phyloP scores from a whole-genome alignment of 2,113 vertebrate genomes.

The Otolemur garnettii region DNA sequence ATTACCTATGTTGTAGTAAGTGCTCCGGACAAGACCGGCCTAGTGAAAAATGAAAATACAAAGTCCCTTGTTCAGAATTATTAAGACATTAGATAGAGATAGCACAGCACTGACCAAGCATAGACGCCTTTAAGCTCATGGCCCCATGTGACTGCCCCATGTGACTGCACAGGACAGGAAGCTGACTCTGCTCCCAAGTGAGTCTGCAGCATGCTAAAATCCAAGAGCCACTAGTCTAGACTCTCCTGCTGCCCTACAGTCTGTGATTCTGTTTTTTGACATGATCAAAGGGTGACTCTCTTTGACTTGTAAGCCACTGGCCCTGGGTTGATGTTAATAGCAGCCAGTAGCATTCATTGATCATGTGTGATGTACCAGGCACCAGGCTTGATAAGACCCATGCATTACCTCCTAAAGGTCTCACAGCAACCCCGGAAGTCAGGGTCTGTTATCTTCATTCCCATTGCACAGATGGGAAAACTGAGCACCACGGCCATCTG shows the following conservation, averaged over 20 bases:
- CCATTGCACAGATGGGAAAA: neutral
- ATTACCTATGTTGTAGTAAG: neutral
- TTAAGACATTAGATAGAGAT: neutral
- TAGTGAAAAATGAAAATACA: neutral
- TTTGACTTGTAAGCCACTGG: neutral
- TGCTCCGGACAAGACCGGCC: neutral
- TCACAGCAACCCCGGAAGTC: neutral
- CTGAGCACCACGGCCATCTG: neutral
- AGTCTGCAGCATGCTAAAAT: neutral
- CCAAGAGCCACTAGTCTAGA: neutral
- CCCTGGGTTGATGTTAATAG: neutral
- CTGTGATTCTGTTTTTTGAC: neutral
- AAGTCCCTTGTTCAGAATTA: neutral
- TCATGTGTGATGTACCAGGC: neutral
- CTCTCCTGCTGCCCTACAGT: neutral
- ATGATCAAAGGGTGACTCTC: neutral
- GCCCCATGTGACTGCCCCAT: neutral
- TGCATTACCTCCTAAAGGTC: neutral
- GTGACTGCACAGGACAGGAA: neutral
- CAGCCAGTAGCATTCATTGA: neutral
- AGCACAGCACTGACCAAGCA: neutral
- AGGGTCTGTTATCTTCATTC: neutral
- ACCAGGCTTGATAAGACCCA: neutral
- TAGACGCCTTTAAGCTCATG: neutral
- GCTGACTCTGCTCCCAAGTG: neutral